Base-by-base conservation (phyloP, 2,113 vertebrate genomes). In the Butorides virescens region DNA sequence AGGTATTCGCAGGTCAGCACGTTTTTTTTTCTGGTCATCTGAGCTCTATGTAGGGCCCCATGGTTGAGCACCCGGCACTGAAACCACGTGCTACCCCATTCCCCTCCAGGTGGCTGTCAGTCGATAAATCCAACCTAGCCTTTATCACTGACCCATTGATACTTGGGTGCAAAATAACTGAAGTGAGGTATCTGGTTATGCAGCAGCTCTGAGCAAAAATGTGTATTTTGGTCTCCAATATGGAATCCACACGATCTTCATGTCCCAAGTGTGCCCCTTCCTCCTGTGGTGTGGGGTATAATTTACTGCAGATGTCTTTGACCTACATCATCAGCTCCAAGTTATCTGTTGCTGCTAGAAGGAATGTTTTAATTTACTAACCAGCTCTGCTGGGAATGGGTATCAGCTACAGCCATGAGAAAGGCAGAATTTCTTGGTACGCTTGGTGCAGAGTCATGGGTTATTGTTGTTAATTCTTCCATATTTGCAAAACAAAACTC, bases 301-400 rank as follows among this genome's bases (percentile, higher is more conserved):
- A 97, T 88, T 88, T 85, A 75, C 70, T 96, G 70, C 92, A 93
- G 79, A 87, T 87, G 91, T 53, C 70, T 85, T 95, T 96, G 94
- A 94, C 88, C 95, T 95, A 93, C 89, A 95, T 96, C 91, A 87
- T 85, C 80, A 92, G 39, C 73, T 83, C 58, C 5, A 50, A 94
- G 91, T 95, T 92, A 78, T 91, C 88, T 65, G 92, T 68, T 86
- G 88, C 86, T 96, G 80, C 84, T 92, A 42, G 91, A 62, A 97
- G 77, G 77, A 96, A 76, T 91, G 86, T 92, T 95, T 94, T 95
- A 89, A 96, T 97, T 95, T 94, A 85, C 73, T 61, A 93, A 93
- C 65, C 86, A 79, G 36, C 86, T 56, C 94, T 81, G 29, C 59
- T 96, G 95, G 93, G 90, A 92, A 86, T 37, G 82, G 44, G 17